Evolutionary conservation across 2,888 invertebrate genomes (phyloP), one percentile per base, ranked within the genome.

Genomic region (Marronus borbonicus): DNA sequence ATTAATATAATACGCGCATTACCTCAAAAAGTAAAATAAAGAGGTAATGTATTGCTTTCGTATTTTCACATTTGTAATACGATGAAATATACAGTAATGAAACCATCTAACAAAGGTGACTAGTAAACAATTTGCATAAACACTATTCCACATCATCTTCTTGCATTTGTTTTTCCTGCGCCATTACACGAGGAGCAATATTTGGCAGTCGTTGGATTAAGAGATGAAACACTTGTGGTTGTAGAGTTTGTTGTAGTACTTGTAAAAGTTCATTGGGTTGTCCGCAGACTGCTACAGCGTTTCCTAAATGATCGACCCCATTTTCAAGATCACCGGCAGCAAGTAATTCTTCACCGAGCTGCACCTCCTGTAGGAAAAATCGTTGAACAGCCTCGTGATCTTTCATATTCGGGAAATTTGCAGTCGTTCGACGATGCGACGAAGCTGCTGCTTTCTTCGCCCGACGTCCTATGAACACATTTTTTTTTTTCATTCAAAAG

Each of bases 241-340:
- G 98, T 89, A 99, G 92, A 50, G 98, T 98, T 89, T 98, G 97
- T 89, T 98, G 97, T 76, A 99, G 92, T 80, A 92, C 92, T 86
- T 95, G 93, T 70, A 98, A 91, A 75, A 98, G 90, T 87, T 97
- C 96, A 85, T 95, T 94, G 0, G 97, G 96, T 88, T 99, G 98
- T 12, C 98, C 98, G 87, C 99, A 99, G 36, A 99, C 96, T 3
- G 97, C 96, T n/a, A 99, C 96, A 8, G 99, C 99, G 89, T 97
- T 98, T 62, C 97, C 96, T 83, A 99, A 92, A 90, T 99, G 99
- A 88, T 98, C 97, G 72, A 98, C 96, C 52, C 98, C 99, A 65
- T 93, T 94, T 82, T 98, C 96, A 80, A 96, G 88, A 85, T 97
- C 95, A 14, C 97, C 97, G n/a, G 93, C 92, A 14, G 94, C 94